Evolutionary conservation across 2,888 invertebrate species (phyloP), one percentile per base, ranked within the genome.

Genomic region (Parnassius apollo): DNA sequence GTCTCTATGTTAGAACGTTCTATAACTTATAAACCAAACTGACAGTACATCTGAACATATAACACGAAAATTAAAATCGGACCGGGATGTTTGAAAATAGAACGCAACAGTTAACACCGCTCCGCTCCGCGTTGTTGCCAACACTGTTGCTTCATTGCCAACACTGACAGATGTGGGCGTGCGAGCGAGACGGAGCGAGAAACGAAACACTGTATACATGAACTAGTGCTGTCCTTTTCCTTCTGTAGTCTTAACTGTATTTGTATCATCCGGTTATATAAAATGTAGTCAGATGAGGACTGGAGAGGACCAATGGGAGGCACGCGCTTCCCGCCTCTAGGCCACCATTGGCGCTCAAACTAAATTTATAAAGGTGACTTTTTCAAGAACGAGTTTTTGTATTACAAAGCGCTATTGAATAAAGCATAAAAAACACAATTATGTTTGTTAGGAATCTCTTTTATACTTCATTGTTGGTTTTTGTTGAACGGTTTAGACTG

Each of bases 201-300:
- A 76, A 73, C 83, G 87, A 86, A 83, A 90, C 89, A 89, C 88
- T 88, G 88, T 89, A 82, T 84, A 78, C 75, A 78, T 77, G 75
- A 66, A 67, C 70, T 83, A 79, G 69, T 80, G 70, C 78, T 75
- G 69, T 90, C 91, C 73, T 83, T 69, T 75, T 90, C 86, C 49
- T 80, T 66, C 88, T 79, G 77, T 77, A 87, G 76, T 87, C 85
- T 85, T 88, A 88, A 91, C 90, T 91, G 91, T 91, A 91, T 89
- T 89, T 91, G 91, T 91, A 92, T 91, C 91, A 89, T 84, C 83
- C 83, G 85, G 89, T 88, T 91, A 91, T 91, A 90, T 90, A 91
- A 91, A 91, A 86, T 91, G 90, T 90, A 83, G 85, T 86, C 84
- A 90, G 89, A 80, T 81, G 82, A 81, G 85, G 66, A 70, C 68